phyloP scores from a whole-genome alignment of 2,113 vertebrate genomes.

The Thinocorus orbignyianus region DNA sequence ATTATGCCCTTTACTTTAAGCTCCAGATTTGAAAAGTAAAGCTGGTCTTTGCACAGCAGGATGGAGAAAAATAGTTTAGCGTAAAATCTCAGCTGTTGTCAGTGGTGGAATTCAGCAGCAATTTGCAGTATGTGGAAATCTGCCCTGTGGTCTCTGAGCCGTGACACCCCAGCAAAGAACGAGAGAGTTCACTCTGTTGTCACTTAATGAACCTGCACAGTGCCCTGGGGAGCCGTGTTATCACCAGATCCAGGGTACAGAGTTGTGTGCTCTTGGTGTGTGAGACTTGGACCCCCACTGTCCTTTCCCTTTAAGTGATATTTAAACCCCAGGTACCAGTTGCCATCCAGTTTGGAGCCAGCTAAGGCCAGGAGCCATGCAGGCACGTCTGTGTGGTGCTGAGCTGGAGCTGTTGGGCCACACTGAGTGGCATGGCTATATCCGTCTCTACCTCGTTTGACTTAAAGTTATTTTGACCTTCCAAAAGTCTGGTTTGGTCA shows the following conservation, averaged over 20 bases:
- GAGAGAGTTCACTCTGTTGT: not conserved
- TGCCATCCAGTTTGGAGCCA: not conserved
- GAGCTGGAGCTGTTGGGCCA: not conserved
- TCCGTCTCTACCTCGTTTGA: not conserved
- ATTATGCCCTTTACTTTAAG: not conserved
- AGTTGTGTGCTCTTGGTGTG: not conserved
- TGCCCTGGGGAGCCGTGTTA: not conserved
- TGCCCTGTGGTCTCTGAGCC: not conserved
- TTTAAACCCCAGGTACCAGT: not conserved
- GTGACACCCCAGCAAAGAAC: not conserved
- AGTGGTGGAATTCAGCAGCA: not conserved
- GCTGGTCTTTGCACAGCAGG: not conserved
- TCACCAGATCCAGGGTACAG: not conserved
- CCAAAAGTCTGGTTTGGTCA: too few relatives aligned
- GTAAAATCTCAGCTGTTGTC: not conserved
- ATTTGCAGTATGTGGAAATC: not conserved
- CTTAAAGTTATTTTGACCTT: slow-evolving; percentile 27
- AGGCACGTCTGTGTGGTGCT: not conserved
- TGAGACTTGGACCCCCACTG: not conserved
- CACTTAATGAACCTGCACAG: not conserved
- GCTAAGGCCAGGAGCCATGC: not conserved
- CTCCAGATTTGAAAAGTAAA: slow-evolving; percentile 16
- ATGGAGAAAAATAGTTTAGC: not conserved
- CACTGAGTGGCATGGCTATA: accelerated
- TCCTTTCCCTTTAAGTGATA: not conserved